Evolutionary conservation across 2,888 invertebrate genomes (phyloP), one percentile per base, ranked within the genome.

Genomic region (Adineta ricciae): DNA sequence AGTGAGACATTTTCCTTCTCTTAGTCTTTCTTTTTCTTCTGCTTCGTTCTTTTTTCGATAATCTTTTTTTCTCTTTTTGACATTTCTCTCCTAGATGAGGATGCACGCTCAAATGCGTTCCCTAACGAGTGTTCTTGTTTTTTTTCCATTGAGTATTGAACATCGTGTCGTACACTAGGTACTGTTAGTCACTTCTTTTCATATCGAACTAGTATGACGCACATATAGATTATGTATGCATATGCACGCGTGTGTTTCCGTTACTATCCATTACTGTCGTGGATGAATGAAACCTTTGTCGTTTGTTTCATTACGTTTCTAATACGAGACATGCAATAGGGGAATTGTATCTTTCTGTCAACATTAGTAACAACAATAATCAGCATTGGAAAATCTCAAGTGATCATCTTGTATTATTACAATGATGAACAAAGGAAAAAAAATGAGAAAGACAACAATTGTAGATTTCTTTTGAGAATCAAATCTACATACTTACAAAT

Each of bases 251-350:
- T 19, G 64, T 64, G 64, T 64, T 64, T 64, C 64, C 36, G 64
- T 64, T 32, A 19, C 5, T 32, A 32, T 7, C 64, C 16, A 64
- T 64, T 14, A 7, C 64, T 36, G 64, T 32, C 64, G 19, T 64
- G 19, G 64, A 16, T 64, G 19, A 32, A 64, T 27, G 32, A 64
- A 64, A 32, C 32, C 32, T 64, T 64, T 64, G 64, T 64, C 32
- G 32, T 32, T 64, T 64, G 64, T 64, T 32, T 64, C 32, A 64
- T 64, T 78, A 78, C n/a, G 78, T 78, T 24, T 78, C n/a, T 78
- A 78, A 78, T 78, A 41, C 41, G 41, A 78, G 78, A 78, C 78
- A 78, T 78, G 78, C 78, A 78, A 78, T 64, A 32, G 5, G 64
- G 64, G 64, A 64, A 36, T 64, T 64, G 64, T 64, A 64, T 64